Percentiles rank a stretch among this genome's conserved stretches.
These are phyloP conservation scores for Botia kubotai DNA, from an alignment of 2,797 vertebrate species.

Conservation along the genomic window DNA sequence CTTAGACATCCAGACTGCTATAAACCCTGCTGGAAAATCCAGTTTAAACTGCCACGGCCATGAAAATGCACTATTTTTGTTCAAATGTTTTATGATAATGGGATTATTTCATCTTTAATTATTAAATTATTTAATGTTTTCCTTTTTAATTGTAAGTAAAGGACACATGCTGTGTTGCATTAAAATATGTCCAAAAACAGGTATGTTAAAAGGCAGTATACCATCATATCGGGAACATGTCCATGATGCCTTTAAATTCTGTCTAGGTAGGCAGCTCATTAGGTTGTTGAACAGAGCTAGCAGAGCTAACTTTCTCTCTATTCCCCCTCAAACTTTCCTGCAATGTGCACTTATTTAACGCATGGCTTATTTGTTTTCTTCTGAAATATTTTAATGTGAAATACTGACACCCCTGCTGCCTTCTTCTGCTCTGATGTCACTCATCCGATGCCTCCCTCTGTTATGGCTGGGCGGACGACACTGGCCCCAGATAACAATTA, in stretches of 20 bases:
- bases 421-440: constrained; percentile 29
- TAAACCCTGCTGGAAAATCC: not conserved
- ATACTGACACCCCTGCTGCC: constrained; percentile 20
- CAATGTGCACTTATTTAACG: constrained; percentile 61
- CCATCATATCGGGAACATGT: not conserved
- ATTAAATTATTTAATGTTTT: too few species aligned
- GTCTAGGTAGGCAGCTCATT: not conserved
- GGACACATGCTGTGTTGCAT: not conserved
- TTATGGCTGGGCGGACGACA: constrained; percentile 39
- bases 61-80: not conserved
- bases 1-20: not conserved
- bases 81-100: not conserved
- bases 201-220: not conserved
- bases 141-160: not conserved
- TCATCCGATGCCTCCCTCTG: constrained; percentile 19
- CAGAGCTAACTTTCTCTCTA: not conserved
- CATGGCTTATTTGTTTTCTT: constrained; percentile 58
- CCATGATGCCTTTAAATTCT: not conserved
- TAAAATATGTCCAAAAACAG: not conserved
- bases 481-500: constrained; percentile 62
- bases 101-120: not conserved
- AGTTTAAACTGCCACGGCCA: not conserved
- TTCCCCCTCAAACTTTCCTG: constrained; percentile 5
- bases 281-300: not conserved
- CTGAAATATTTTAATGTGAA: constrained; percentile 52